Evolutionary conservation across 23 tunicate species (phyloP), one percentile per base, ranked within the genome.

Genomic region (Oikopleura vanhoeffeni): DNA sequence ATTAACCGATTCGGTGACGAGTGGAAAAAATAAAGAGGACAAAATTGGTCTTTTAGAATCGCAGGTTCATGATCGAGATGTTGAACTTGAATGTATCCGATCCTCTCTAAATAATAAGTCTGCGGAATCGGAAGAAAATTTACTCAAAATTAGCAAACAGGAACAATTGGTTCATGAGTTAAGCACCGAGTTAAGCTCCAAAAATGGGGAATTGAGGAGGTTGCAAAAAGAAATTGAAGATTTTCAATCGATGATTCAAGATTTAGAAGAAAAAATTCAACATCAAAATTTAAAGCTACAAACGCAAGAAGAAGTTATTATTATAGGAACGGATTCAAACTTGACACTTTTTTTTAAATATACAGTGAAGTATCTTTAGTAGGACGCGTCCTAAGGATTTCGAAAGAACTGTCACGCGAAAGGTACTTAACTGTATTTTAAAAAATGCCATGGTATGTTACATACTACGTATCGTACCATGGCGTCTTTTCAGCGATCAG

Each of bases 61-160:
- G 2, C 79, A 71, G 38, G 3, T 71, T 18, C 79, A 71, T 71
- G 79, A 71, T 71, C 79, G 79, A 18, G 79, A 71, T 71, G 79
- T 71, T 30, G 79, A 71, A 32, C 27, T 71, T 71, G 79, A 71
- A 24, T 33, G 36, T 13, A 24, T 71, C 4, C 79, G 79, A 24
- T 71, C 79, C 2, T 71, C 79, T 38, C 32, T 71, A 30, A 71
- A 71, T 71, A 71, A 18, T 30, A 71, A 71, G 38, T 33, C 38
- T 32, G 79, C 79, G 36, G 79, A 71, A 32, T 24, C 4, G 4
- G 79, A 71, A 32, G 79, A 71, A 30, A 33, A 71, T 18, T 30
- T 71, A 13, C 2, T 38, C 27, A 28, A 71, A 18, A 71, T 71
- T 28, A 13, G 34, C 2, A 71, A 71, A 30, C 79, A 71, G 35